Base-by-base conservation (phyloP, 1,140 invertebrate species). In the Polyergus mexicanus region DNA sequence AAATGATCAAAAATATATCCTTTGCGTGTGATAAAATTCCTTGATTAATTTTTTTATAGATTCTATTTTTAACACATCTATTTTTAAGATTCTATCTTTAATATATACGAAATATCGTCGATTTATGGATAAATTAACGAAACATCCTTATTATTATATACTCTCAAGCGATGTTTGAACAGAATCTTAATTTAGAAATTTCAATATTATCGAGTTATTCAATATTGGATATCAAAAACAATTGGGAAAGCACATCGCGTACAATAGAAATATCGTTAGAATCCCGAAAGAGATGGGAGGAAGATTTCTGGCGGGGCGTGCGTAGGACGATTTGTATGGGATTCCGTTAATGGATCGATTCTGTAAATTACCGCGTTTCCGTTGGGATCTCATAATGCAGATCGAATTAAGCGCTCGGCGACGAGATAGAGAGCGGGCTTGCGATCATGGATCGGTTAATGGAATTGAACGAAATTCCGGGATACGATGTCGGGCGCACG, bases 381-480 rank as follows among this genome's bases (percentile, higher is more conserved):
- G 32, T 16, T 19, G 32, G n/a, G 19, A 35, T 60, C 38, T 68
- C 62, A 76, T 54, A 60, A 86, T 81, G 76, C 32, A 72, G 65
- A 81, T 68, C 56, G 44, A 63, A 41, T 54, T 56, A 44, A 28
- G n/a, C 28, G 10, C 38, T 5, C 76, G 54, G 35, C 44, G 62
- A 63, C 84, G 56, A 22, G 69, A 71, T 54, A 71, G 41, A 41
- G 81, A 51, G 19, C 32, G 19, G 13, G 54, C 35, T 74, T 54
- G 22, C 56, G 71, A 16, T 74, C 51, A 74, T 11, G 51, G 54
- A 60, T 74, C 35, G 66, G 58, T 86, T 51, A 86, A 83, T 86
- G 85, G 66, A 83, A 86, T 86, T 63, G 85, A 72, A 86, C 32
- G 77, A 83, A 83, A 86, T 56, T 86, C 66, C 68, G 72, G 28